Percentiles rank a stretch among this genome's conserved stretches.
Conservation (phyloP, 1,140 invertebrate genomes). For the Drosophila micromelanica region DNA sequence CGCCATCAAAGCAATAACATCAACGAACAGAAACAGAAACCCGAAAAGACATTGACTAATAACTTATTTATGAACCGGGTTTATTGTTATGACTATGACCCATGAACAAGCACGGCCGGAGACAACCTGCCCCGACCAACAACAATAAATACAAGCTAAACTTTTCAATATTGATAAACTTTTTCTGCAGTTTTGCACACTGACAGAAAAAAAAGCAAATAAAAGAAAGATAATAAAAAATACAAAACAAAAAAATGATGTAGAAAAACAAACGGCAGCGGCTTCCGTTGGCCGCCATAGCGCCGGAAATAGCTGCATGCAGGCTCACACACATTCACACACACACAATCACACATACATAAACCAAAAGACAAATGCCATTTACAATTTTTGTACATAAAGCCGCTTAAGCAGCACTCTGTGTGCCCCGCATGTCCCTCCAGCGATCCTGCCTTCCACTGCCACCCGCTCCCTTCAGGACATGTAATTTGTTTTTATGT, state of each 20-base stretch:
- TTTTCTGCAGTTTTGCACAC: slow-evolving; percentile 60
- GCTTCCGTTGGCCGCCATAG: slow-evolving; percentile 66
- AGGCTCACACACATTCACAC: slow-evolving; percentile 39
- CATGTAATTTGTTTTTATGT: slow-evolving; percentile 82
- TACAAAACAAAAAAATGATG: slow-evolving; percentile 20
- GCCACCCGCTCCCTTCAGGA: background rate
- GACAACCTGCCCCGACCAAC: background rate
- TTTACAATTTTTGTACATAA: slow-evolving; percentile 80
- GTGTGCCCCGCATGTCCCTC: slow-evolving; percentile 6
- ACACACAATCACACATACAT: slow-evolving; percentile 12
- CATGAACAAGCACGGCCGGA: background rate
- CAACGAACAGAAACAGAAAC: slow-evolving; percentile 11
- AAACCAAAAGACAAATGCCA: slow-evolving; percentile 63
- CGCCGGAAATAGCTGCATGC: slow-evolving; percentile 70
- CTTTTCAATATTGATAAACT: slow-evolving; percentile 79
- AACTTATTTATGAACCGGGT: slow-evolving; percentile 74
- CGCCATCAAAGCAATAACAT: slow-evolving; percentile 19
- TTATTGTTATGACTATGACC: slow-evolving; percentile 69
- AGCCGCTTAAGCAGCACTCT: slow-evolving; percentile 72
- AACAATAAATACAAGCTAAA: slow-evolving; percentile 61
- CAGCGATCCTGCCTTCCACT: background rate
- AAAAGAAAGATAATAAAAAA: slow-evolving; percentile 7
- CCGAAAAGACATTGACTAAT: slow-evolving; percentile 65
- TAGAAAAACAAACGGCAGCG: slow-evolving; percentile 43
- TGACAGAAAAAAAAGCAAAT: slow-evolving; percentile 14